Conservation (phyloP, 2,888 invertebrate species). For the Sclerodermus sp. region DNA sequence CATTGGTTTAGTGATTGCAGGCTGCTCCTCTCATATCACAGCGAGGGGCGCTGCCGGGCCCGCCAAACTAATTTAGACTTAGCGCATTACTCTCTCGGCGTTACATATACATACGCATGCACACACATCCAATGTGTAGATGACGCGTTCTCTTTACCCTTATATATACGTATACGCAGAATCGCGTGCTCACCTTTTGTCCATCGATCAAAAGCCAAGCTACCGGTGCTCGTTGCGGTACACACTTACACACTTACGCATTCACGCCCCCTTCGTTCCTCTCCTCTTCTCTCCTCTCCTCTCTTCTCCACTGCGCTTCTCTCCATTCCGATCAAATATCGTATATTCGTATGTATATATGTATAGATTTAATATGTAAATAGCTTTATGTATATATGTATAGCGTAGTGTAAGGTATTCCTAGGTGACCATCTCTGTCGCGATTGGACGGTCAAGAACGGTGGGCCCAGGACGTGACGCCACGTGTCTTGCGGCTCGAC, state of each 20-base stretch:
- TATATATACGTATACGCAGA: no score
- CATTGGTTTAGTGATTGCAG: constrained; percentile 59
- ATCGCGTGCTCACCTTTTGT: no score
- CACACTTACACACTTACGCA: no score
- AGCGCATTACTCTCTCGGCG: no score
- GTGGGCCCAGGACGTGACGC: constrained; percentile 30
- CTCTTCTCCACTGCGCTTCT: no score
- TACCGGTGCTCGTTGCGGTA: no score
- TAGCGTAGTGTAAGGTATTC: constrained; percentile 22
- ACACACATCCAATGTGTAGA: constrained; percentile 4
- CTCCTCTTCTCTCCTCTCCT: not conserved
- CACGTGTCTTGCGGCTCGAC: constrained; percentile 47
- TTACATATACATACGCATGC: constrained; percentile 2
- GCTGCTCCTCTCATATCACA: constrained; percentile 59
- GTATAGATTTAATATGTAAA: constrained; percentile 29
- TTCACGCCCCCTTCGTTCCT: not conserved
- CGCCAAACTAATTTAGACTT: constrained; percentile 41
- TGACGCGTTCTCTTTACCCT: no score
- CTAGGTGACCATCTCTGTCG: constrained; percentile 43
- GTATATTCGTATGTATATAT: constrained; percentile 22
- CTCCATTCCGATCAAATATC: not conserved
- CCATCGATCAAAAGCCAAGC: no score
- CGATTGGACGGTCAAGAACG: constrained; percentile 37
- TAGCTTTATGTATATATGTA: constrained; percentile 10
- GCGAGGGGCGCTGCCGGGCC: constrained; percentile 59